These are phyloP conservation scores for Amblyjoppa fuscipennis DNA, from an alignment of 2,888 invertebrate species.

Conservation along the genomic window DNA sequence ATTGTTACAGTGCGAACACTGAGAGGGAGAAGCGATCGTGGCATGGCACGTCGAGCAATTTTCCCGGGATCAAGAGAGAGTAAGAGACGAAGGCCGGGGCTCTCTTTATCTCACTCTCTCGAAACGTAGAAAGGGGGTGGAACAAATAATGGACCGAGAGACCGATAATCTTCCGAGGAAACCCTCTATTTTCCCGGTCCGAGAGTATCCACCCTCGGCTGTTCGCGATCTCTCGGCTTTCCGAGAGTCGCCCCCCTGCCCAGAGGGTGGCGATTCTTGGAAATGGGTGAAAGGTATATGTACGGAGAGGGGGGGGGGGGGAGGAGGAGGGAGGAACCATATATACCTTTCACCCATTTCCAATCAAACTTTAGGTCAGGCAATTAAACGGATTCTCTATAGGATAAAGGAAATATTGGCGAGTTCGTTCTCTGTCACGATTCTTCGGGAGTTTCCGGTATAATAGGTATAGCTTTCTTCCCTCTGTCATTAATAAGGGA, in stretches of 20 bases:
- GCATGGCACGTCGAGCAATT: slow-evolving; percentile 12
- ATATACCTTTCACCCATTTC: slow-evolving; percentile 46
- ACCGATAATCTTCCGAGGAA: slow-evolving; percentile 36
- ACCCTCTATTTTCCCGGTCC: slow-evolving; percentile 33
- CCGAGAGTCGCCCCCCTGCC: not conserved
- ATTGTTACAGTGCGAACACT: not conserved
- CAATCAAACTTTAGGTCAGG: slow-evolving; percentile 62
- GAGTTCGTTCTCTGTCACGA: slow-evolving; percentile 21
- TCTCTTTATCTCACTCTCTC: not conserved
- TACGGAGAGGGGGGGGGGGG: too few species aligned
- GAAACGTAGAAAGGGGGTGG: slow-evolving; percentile 2
- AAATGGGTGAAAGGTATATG: too few species aligned
- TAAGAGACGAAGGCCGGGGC: not conserved
- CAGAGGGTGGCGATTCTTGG: too few species aligned
- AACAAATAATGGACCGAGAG: slow-evolving; percentile 45
- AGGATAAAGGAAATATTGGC: slow-evolving; percentile 36
- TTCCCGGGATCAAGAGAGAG: not conserved
- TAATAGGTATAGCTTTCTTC: not conserved
- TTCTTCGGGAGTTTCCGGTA: slow-evolving; percentile 15
- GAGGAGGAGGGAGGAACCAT: not conserved
- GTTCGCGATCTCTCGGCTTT: slow-evolving; percentile 6
- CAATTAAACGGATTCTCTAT: slow-evolving; percentile 60
- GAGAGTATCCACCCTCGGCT: not conserved
- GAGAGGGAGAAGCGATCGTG: not conserved
- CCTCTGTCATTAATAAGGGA: not conserved